A percentile compares a stretch with the other conserved stretches of the same genome.
phyloP scores from a whole-genome alignment of 1,140 invertebrate genomes.

The Drosophila melanogaster region DNA sequence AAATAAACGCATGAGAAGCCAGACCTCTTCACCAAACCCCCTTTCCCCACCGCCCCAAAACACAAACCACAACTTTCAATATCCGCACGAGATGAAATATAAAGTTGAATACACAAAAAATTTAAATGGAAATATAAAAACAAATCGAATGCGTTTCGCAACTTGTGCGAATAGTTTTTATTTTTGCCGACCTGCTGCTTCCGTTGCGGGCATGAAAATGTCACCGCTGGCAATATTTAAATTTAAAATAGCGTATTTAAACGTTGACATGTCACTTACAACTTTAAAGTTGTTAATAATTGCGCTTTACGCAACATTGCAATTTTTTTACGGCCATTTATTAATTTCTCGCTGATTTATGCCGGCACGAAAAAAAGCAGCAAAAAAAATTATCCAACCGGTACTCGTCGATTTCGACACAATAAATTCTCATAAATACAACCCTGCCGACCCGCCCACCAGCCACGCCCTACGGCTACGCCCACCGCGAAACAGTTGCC shows the following conservation, averaged over 20 bases:
- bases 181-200: slow-evolving; percentile 17
- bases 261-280: slow-evolving; percentile 72
- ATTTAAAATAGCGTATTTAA: slow-evolving; percentile 50
- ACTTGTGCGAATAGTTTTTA: slow-evolving; percentile 57
- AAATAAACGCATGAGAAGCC: slow-evolving; percentile 69
- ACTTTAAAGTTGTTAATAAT: slow-evolving; percentile 75
- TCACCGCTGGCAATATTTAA: slow-evolving; percentile 55
- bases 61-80: slow-evolving; percentile 77
- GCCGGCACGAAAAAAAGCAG: slow-evolving; percentile 29
- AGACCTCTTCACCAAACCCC: not conserved
- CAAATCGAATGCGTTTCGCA: slow-evolving; percentile 57
- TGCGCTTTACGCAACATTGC: slow-evolving; percentile 49
- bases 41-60: not conserved
- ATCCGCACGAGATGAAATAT: slow-evolving; percentile 56
- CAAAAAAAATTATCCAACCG: slow-evolving; percentile 57
- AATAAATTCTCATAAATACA: slow-evolving; percentile 81
- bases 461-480: slow-evolving; percentile 56
- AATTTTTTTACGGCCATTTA: slow-evolving; percentile 65
- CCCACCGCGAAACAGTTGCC: slow-evolving; percentile 15
- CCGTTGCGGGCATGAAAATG: slow-evolving; percentile 35
- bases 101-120: slow-evolving; percentile 35
- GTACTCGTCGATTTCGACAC: slow-evolving; percentile 74
- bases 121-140: slow-evolving; percentile 40
- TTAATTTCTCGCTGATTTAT: slow-evolving; percentile 78
- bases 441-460: slow-evolving; percentile 4